These are phyloP conservation scores for Sclerodermus sp. DNA, from an alignment of 2,888 invertebrate species.

Conservation along the genomic window DNA sequence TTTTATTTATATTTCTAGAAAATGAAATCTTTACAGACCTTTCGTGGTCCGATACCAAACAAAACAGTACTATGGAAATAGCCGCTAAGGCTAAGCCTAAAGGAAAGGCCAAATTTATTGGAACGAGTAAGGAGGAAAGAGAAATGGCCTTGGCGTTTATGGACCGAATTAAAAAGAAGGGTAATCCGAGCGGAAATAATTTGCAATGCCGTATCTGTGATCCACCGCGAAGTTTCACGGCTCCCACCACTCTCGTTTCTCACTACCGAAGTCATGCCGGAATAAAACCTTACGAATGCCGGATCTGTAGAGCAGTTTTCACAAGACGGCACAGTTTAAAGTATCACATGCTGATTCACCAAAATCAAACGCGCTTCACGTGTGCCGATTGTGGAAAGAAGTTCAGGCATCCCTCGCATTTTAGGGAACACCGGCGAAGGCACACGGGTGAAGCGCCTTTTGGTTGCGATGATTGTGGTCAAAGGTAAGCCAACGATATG, in stretches of 20 bases:
- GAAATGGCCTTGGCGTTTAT: slow-evolving; percentile 61
- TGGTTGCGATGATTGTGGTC: slow-evolving; percentile 59
- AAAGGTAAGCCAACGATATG: slow-evolving; percentile 36
- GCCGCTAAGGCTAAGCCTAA: slow-evolving; percentile 58
- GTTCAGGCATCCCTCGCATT: slow-evolving; percentile 65
- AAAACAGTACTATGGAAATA: slow-evolving; percentile 11
- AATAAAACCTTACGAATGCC: slow-evolving; percentile 65
- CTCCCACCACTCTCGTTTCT: slow-evolving; percentile 63
- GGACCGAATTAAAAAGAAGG: slow-evolving; percentile 54
- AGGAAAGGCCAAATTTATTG: slow-evolving; percentile 59
- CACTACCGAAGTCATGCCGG: slow-evolving; percentile 67
- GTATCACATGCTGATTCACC: slow-evolving; percentile 66
- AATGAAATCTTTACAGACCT: slow-evolving; percentile 15
- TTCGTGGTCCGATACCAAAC: too few relatives aligned
- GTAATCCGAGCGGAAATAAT: slow-evolving; percentile 52
- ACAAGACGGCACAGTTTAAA: slow-evolving; percentile 65
- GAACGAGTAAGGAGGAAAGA: slow-evolving; percentile 58
- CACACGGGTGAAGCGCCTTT: slow-evolving; percentile 63
- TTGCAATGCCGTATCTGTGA: slow-evolving; percentile 63
- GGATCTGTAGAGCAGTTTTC: slow-evolving; percentile 63
- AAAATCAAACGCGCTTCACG: slow-evolving; percentile 64
- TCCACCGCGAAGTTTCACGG: slow-evolving; percentile 62
- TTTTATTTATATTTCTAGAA: slow-evolving; percentile 25
- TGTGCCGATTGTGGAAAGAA: slow-evolving; percentile 64
- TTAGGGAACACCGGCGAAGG: slow-evolving; percentile 62